Conservation (phyloP, 2,888 invertebrate species). For the Toxonevra muliebris region DNA sequence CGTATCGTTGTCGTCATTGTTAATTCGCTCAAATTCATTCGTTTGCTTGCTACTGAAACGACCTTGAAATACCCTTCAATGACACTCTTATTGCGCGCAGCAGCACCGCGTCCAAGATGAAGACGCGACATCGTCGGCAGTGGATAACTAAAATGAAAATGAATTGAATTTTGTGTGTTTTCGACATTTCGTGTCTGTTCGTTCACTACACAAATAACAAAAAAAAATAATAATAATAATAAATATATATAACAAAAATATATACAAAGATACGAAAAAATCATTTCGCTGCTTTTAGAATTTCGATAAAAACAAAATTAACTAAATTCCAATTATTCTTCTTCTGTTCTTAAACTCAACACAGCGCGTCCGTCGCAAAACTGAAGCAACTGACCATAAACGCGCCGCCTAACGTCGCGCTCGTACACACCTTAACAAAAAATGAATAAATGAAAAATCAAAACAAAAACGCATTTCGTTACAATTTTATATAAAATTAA, state of each 20-base stretch:
- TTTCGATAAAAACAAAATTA: constrained; percentile 1
- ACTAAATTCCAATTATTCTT: constrained; percentile 1
- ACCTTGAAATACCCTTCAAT: constrained; percentile 66
- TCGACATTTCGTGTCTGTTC: constrained; percentile 33
- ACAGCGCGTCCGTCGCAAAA: background rate
- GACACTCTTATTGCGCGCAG: constrained; percentile 61
- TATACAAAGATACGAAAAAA: background rate
- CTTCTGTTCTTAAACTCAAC: background rate
- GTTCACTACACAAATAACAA: constrained; percentile 13
- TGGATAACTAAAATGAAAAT: constrained; percentile 48
- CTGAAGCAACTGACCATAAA: background rate
- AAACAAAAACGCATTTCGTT: too few relatives aligned
- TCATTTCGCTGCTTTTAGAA: background rate
- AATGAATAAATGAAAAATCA: background rate
- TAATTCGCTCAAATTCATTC: too few relatives aligned
- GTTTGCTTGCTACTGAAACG: constrained; percentile 38
- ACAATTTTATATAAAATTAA: too few relatives aligned
- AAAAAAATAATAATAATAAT: constrained; percentile 17
- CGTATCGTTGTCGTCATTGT: too few relatives aligned
- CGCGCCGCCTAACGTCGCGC: background rate
- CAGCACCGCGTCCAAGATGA: constrained; percentile 44
- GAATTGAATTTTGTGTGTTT: constrained; percentile 46
- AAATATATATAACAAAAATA: constrained; percentile 13
- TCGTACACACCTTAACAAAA: background rate
- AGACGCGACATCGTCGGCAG: constrained; percentile 45